phyloP scores from a whole-genome alignment of 2,113 vertebrate genomes.

The Pelecanus crispus region DNA sequence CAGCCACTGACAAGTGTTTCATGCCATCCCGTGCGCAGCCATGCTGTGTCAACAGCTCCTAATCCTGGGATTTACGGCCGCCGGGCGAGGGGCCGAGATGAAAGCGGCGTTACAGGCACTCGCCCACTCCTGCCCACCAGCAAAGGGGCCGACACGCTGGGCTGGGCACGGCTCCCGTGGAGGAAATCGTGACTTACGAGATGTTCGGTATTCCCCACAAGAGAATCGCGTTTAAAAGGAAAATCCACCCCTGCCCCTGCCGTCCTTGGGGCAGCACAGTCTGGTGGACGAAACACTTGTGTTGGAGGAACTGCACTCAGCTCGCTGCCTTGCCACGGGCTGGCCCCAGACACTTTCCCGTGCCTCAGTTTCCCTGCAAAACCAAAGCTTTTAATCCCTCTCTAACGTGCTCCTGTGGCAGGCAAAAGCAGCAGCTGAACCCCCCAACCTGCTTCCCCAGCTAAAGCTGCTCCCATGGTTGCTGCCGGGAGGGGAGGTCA shows the following conservation, averaged over 20 bases:
- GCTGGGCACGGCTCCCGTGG: not conserved
- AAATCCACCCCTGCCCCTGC: not conserved
- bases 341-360: not conserved
- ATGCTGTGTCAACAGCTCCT: not conserved
- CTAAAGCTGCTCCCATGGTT: not conserved
- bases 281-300: not conserved
- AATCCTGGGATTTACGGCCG: not conserved
- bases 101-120: rapidly evolving
- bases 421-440: not conserved
- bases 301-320: not conserved
- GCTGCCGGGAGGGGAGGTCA: not conserved
- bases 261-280: not conserved
- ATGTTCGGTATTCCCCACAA: not conserved
- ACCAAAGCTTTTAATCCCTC: not conserved
- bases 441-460: not conserved
- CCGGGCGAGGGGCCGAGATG: not conserved
- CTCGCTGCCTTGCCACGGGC: not conserved
- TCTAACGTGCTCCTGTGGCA: not conserved
- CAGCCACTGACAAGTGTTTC: not conserved
- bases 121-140: not conserved
- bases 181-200: rapidly evolving
- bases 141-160: rapidly evolving
- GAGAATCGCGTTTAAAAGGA: not conserved
- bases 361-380: not conserved
- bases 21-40: rapidly evolving